Evolutionary conservation across 2,797 vertebrate genomes (phyloP).

Genomic region (Gambusia yucatana): DNA sequence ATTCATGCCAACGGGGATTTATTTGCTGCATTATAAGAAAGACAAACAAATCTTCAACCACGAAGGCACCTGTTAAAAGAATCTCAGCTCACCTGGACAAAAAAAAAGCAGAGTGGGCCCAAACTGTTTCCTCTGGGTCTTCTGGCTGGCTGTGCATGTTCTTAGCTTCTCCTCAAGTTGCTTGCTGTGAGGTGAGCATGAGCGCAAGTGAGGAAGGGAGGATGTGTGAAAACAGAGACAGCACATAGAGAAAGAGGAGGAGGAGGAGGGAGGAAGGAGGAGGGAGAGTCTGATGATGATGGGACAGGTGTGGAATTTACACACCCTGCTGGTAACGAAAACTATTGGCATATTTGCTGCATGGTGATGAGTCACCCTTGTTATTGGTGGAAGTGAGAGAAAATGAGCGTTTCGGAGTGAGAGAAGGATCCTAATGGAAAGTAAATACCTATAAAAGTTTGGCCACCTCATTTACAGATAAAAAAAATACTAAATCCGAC

Average conservation of each 20-base stretch:
- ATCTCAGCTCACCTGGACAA: slow-evolving; percentile 45
- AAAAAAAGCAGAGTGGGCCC: slow-evolving; percentile 20
- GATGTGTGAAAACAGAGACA: slow-evolving; percentile 57
- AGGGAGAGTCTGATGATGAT: slow-evolving; percentile 55
- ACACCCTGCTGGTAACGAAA: slow-evolving; percentile 57
- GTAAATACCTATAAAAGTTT: slow-evolving; percentile 1
- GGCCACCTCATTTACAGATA: not conserved
- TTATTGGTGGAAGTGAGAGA: slow-evolving; percentile 35
- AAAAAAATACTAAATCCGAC: no score
- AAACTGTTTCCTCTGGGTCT: slow-evolving; percentile 12
- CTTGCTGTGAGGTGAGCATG: slow-evolving; percentile 51
- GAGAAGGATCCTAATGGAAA: slow-evolving; percentile 6
- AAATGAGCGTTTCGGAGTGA: slow-evolving; percentile 24
- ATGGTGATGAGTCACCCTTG: slow-evolving; percentile 58
- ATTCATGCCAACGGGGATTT: slow-evolving; percentile 1
- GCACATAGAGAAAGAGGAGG: slow-evolving; percentile 35
- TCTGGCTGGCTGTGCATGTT: slow-evolving; percentile 51
- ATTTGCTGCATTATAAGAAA: not conserved
- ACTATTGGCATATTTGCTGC: slow-evolving; percentile 54
- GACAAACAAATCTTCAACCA: not conserved
- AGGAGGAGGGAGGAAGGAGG: slow-evolving; percentile 9
- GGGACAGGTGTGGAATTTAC: slow-evolving; percentile 81
- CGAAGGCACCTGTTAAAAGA: slow-evolving; percentile 17
- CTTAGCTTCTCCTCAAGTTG: slow-evolving; percentile 58
- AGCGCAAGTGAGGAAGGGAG: slow-evolving; percentile 32